Conservation (phyloP, 92 coral and sea anemone genomes). For the Nematostella vectensis region DNA sequence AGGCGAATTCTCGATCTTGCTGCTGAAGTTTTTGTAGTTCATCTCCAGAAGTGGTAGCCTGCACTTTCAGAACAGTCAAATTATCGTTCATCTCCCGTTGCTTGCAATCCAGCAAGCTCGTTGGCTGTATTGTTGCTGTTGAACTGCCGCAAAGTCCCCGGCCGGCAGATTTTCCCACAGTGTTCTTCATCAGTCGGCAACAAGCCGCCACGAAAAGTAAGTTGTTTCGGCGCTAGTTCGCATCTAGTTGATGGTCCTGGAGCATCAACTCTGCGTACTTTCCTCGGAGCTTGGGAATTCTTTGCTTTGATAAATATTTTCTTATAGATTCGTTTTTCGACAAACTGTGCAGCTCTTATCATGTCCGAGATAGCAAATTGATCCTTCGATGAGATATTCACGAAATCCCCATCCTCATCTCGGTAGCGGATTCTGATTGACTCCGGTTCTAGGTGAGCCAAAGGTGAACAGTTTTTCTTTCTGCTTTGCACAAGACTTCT, state of each 20-base stretch:
- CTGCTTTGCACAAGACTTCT: slow-evolving; percentile 5
- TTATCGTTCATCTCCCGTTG: slow-evolving; percentile 12
- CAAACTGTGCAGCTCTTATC: slow-evolving; percentile 14
- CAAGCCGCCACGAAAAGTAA: too few species aligned
- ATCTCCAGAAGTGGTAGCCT: slow-evolving; percentile 6
- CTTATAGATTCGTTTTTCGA: slow-evolving; percentile 17
- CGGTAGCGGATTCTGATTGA: slow-evolving; percentile 18
- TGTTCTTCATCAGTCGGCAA: too few species aligned
- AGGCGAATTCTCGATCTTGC: background rate
- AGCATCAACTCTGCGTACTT: too few species aligned
- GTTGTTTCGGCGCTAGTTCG: too few species aligned
- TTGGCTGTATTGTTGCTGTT: too few species aligned
- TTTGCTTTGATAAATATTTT: slow-evolving; percentile 14
- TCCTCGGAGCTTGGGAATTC: too few species aligned
- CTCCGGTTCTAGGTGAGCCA: slow-evolving; percentile 17
- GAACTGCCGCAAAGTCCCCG: too few species aligned
- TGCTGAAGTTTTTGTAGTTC: slow-evolving; percentile 8
- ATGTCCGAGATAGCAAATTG: slow-evolving; percentile 20
- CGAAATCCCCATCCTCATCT: slow-evolving; percentile 28
- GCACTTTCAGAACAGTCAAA: slow-evolving; percentile 7
- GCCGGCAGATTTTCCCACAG: too few species aligned
- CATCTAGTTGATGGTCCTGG: too few species aligned
- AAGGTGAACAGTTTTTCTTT: slow-evolving; percentile 17
- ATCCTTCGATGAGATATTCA: slow-evolving; percentile 9
- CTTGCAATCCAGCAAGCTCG: slow-evolving; percentile 7